Percentiles rank a stretch among this genome's conserved stretches.
phyloP scores from a whole-genome alignment of 1,140 invertebrate genomes.

The Penaeus japonicus region DNA sequence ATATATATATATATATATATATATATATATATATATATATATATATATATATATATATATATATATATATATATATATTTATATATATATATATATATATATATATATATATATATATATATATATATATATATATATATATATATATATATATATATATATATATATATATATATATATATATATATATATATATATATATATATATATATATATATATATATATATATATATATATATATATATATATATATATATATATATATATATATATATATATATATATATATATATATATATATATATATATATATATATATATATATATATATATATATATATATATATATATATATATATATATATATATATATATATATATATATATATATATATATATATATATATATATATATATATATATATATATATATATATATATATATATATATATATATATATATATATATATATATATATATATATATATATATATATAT shows the following conservation, averaged over 20 bases:
- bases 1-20: neutral
- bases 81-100: neutral
- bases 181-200: conserved; percentile 18
- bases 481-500: neutral
- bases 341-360: neutral
- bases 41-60: neutral
- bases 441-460: neutral
- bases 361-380: neutral
- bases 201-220: conserved; percentile 18
- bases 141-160: conserved; percentile 22
- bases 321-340: neutral
- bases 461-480: neutral
- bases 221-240: conserved; percentile 11
- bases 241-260: conserved; percentile 15
- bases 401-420: neutral
- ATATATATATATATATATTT: too few relatives aligned
- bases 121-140: neutral
- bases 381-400: neutral
- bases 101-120: neutral
- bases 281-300: conserved; percentile 15
- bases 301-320: neutral
- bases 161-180: conserved; percentile 15
- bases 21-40: neutral
- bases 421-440: neutral
- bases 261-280: conserved; percentile 20